Percentiles rank a stretch among this genome's conserved stretches.
These are phyloP conservation scores for Eonycteris spelaea DNA, from an alignment of 2,113 vertebrate genomes.

Conservation along the genomic window DNA sequence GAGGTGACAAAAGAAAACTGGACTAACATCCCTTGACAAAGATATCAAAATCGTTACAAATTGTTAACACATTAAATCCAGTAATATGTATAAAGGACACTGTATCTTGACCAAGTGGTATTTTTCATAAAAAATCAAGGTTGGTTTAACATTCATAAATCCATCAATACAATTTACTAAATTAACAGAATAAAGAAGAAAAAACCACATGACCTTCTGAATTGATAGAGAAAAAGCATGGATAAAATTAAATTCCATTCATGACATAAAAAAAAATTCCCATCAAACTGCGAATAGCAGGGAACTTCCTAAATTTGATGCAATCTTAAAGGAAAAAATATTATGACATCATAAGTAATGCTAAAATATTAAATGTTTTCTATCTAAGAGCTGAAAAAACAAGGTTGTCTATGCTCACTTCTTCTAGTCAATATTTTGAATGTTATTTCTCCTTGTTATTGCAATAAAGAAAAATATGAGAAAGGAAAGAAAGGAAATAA, in stretches of 20 bases:
- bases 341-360: neutral
- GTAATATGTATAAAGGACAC: neutral
- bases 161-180: neutral
- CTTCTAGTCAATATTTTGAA: neutral
- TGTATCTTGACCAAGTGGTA: neutral
- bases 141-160: neutral
- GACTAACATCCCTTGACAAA: neutral
- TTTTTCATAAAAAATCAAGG: neutral
- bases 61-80: neutral
- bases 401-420: neutral
- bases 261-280: neutral
- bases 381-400: neutral
- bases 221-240: neutral
- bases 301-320: neutral
- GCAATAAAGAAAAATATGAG: neutral
- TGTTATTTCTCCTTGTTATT: neutral
- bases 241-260: neutral
- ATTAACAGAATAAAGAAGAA: slow-evolving; percentile 26
- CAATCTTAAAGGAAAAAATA: neutral
- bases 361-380: slow-evolving; percentile 2
- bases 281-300: neutral
- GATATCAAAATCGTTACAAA: neutral
- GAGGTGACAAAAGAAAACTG: neutral
- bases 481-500: neutral
- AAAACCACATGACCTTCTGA: neutral